Conservation (phyloP, 2,113 vertebrate species). For the Ascaphus truei region DNA sequence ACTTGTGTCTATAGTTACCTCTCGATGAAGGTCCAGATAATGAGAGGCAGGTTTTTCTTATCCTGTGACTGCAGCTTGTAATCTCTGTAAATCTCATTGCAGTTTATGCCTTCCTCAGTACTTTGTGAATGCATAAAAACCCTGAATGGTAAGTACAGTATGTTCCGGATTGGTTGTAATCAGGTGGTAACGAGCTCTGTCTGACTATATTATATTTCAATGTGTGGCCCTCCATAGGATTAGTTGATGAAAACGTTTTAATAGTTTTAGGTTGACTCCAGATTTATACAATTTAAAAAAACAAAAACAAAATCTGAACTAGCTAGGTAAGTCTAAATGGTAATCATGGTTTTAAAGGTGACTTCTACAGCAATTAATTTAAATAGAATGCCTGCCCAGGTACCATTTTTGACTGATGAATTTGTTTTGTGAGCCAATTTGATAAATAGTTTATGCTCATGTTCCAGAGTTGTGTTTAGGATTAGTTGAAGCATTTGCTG, state of each 20-base stretch:
- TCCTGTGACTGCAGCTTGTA: no score
- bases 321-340: neutral
- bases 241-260: neutral
- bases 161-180: neutral
- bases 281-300: neutral
- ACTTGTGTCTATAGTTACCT: no score
- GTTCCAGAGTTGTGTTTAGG: slow-evolving; percentile 20
- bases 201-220: neutral
- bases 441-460: slow-evolving; percentile 26
- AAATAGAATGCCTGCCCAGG: slow-evolving; percentile 6
- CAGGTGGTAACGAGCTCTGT: neutral
- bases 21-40: no score
- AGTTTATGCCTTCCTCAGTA: no score
- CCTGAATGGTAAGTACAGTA: neutral
- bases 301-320: neutral
- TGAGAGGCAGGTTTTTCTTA: no score
- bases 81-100: no score
- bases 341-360: slow-evolving; percentile 25
- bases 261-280: no score
- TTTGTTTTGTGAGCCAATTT: slow-evolving; percentile 21
- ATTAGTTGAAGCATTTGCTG: neutral
- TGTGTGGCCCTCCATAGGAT: neutral
- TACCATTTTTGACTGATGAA: slow-evolving; percentile 21
- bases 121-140: neutral
- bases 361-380: slow-evolving; percentile 19